Evolutionary conservation across 2,888 invertebrate genomes (phyloP), one percentile per base, ranked within the genome.

Genomic region (Oligia latruncula): DNA sequence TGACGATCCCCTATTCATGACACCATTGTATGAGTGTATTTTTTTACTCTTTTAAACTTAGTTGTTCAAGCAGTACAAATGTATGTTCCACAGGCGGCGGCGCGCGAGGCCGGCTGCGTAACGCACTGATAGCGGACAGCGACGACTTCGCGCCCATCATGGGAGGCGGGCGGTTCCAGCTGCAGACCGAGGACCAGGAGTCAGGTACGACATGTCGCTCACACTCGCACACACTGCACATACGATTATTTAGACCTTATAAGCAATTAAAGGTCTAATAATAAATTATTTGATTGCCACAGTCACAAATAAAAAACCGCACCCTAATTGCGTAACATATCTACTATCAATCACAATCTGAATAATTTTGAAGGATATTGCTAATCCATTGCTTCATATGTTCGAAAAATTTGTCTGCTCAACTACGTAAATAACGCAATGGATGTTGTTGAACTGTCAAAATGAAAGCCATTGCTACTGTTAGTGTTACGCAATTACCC

Each of bases 121-220:
- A 98, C 94, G 98, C 98, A 49, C 95, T 98, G 85, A 97, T 98
- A 84, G 97, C 98, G 81, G 98, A 98, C 95, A 97, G 98, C 90
- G 98, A 98, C 92, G 98, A 98, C 95, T 97, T 98, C 92, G 98
- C 98, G 82, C 98, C 98, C 75, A 98, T 98, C 96, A 97, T 98
- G 93, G 97, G 97, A 85, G 97, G 97, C 81, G 97, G 97, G 64
- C 97, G 97, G 90, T 97, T 98, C 94, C 98, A 98, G 90, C 95
- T 98, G 89, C 98, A 98, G 94, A 98, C 98, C 3, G 98, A 98
- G 92, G 98, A 98, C 94, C 98, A 98, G 95, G 97, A 97, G 92
- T 92, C 96, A 93, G 97, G 97, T 97, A 94, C 66, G 68, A n/a
- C 60, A 29, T 43, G n/a, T 11, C 71, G 35, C 13, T n/a, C 9